Evolutionary conservation across 2,113 vertebrate genomes (phyloP).

Genomic region (Atherinomorus stipes): DNA sequence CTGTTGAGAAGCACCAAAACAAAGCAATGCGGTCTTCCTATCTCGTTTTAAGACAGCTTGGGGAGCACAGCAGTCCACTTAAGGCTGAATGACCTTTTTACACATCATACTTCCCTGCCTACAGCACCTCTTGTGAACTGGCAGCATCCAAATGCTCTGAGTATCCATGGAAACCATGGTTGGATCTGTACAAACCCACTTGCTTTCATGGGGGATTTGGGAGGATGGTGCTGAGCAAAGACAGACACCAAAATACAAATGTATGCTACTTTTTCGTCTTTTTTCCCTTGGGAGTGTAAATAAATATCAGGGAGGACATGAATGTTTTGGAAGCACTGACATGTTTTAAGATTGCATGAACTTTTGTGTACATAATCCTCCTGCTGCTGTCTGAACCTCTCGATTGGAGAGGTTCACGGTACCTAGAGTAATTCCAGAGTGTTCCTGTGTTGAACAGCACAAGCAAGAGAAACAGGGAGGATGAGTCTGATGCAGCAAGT

Average conservation of each 20-base stretch:
- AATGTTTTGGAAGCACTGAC: slow-evolving; percentile 6
- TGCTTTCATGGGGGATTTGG: neutral
- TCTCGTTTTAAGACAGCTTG: slow-evolving; percentile 34
- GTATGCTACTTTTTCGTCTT: neutral
- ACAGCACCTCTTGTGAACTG: neutral
- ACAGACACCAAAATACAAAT: slow-evolving; percentile 19
- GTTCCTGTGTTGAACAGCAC: slow-evolving; percentile 1
- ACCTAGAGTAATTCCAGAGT: slow-evolving; percentile 29
- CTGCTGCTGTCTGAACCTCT: slow-evolving; percentile 13
- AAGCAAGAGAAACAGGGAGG: slow-evolving; percentile 2
- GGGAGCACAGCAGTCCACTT: slow-evolving; percentile 10
- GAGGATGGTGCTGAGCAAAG: neutral
- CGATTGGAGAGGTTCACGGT: slow-evolving; percentile 20
- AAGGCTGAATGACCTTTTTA: slow-evolving; percentile 35
- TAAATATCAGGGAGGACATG: neutral
- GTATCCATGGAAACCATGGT: slow-evolving; percentile 48
- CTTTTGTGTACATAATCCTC: slow-evolving; percentile 8
- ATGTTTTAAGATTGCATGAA: neutral
- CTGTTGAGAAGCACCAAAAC: slow-evolving; percentile 21
- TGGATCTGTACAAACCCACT: neutral
- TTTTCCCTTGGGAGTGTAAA: neutral
- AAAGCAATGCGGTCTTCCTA: slow-evolving; percentile 36
- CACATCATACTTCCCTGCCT: slow-evolving; percentile 27
- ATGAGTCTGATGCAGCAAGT: slow-evolving; percentile 2
- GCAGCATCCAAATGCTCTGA: slow-evolving; percentile 5